Evolutionary conservation across 2,888 invertebrate genomes (phyloP).

Genomic region (Endotricha flammealis): DNA sequence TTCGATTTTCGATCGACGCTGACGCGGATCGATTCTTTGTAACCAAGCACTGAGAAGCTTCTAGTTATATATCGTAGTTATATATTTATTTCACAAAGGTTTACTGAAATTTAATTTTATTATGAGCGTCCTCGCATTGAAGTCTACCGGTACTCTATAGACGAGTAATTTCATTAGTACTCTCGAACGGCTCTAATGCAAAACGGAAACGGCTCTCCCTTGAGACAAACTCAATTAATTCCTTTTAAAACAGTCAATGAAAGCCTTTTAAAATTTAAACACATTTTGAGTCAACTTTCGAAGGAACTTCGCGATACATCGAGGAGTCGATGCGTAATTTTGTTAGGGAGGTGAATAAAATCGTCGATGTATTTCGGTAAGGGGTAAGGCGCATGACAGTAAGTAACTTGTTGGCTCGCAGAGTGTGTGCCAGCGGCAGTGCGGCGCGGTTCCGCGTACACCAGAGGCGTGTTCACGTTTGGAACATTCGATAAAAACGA

Average conservation of each 20-base stretch:
- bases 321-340: constrained; percentile 10
- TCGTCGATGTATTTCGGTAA: constrained; percentile 11
- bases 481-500: constrained; percentile 21
- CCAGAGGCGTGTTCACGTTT: constrained; percentile 34
- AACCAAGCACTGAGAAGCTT: too few relatives aligned
- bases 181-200: constrained; percentile 61
- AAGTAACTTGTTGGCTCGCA: constrained; percentile 70
- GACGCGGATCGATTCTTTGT: too few relatives aligned
- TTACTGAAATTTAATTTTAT: constrained; percentile 13
- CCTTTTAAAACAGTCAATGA: constrained; percentile 64
- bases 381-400: constrained; percentile 63
- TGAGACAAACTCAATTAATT: constrained; percentile 74
- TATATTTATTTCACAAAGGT: constrained; percentile 14
- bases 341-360: constrained; percentile 10
- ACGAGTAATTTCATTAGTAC: constrained; percentile 65
- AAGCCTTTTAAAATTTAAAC: constrained; percentile 70
- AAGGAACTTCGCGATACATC: constrained; percentile 18
- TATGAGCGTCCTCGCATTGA: constrained; percentile 16
- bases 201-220: constrained; percentile 66
- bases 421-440: constrained; percentile 59
- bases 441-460: constrained; percentile 58
- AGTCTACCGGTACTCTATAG: constrained; percentile 36
- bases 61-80: too few relatives aligned
- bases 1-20: too few relatives aligned
- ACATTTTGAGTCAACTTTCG: constrained; percentile 41